Evolutionary conservation across 2,797 vertebrate species (phyloP).

Genomic region (Morus bassanus): DNA sequence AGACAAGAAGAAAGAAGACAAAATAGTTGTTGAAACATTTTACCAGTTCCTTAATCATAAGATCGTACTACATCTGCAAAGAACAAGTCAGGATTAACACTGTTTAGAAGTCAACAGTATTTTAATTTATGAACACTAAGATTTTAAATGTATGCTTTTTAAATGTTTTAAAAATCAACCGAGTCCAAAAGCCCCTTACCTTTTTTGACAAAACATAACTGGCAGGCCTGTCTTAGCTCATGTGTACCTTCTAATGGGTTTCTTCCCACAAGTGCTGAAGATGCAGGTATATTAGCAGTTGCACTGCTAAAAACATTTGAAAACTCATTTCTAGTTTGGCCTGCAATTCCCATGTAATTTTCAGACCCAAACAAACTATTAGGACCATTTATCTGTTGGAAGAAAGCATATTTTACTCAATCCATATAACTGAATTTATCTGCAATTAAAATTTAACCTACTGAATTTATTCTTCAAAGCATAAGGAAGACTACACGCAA

Average conservation of each 20-base stretch:
- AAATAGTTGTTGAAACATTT: neutral
- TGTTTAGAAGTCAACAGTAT: neutral
- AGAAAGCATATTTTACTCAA: conserved; percentile 14
- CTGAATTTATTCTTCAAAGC: neutral
- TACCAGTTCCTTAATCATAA: neutral
- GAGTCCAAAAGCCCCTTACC: conserved; percentile 78
- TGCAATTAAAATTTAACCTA: neutral
- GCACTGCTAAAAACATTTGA: conserved; percentile 75
- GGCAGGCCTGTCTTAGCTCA: conserved; percentile 92
- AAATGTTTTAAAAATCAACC: neutral
- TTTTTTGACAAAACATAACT: conserved; percentile 87
- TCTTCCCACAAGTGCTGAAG: conserved; percentile 68
- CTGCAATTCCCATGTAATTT: conserved; percentile 81
- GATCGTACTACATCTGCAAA: neutral
- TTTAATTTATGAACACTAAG: neutral
- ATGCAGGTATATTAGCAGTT: conserved; percentile 46
- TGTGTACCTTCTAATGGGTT: conserved; percentile 94
- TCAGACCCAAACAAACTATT: conserved; percentile 78
- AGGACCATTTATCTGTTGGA: conserved; percentile 81
- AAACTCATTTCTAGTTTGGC: conserved; percentile 80
- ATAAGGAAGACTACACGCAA: neutral
- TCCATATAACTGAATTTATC: neutral
- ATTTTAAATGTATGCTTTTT: neutral
- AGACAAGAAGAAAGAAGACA: conserved; percentile 12
- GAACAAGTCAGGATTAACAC: neutral